Percentiles rank a stretch among this genome's conserved stretches.
Evolutionary conservation across 2,113 vertebrate species (phyloP).

Genomic region (Amblyornis subalaris): DNA sequence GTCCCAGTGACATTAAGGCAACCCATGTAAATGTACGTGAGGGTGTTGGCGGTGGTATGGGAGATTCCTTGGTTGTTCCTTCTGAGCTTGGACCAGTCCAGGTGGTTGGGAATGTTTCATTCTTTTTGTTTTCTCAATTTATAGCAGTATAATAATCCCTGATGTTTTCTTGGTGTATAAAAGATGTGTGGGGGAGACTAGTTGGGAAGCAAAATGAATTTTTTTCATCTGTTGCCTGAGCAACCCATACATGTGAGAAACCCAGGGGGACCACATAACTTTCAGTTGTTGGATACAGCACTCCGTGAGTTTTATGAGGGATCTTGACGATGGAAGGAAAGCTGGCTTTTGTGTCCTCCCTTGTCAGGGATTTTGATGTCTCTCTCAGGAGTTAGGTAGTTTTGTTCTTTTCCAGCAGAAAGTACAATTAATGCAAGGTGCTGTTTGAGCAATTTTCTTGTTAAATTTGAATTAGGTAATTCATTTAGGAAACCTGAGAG

Average conservation of each 20-base stretch:
- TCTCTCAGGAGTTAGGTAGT: constrained; percentile 1
- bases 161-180: neutral
- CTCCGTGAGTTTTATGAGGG: neutral
- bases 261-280: constrained; percentile 18
- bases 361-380: neutral
- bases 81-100: neutral
- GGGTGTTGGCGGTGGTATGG: neutral
- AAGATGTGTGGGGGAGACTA: neutral
- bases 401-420: constrained; percentile 5
- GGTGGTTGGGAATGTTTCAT: neutral
- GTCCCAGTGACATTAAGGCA: neutral
- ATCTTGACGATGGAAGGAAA: neutral
- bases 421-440: neutral
- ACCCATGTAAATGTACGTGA: accelerated
- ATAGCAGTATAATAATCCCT: neutral
- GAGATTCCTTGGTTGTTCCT: neutral
- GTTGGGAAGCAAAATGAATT: neutral
- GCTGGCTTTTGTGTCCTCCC: neutral
- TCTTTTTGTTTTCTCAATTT: neutral
- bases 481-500: constrained; percentile 13
- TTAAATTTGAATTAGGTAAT: neutral
- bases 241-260: constrained; percentile 24
- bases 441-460: constrained; percentile 5
- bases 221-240: constrained; percentile 32
- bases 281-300: neutral